These are phyloP conservation scores for Mormyrus proboscirostris DNA, from an alignment of 2,797 vertebrate species.

Conservation along the genomic window DNA sequence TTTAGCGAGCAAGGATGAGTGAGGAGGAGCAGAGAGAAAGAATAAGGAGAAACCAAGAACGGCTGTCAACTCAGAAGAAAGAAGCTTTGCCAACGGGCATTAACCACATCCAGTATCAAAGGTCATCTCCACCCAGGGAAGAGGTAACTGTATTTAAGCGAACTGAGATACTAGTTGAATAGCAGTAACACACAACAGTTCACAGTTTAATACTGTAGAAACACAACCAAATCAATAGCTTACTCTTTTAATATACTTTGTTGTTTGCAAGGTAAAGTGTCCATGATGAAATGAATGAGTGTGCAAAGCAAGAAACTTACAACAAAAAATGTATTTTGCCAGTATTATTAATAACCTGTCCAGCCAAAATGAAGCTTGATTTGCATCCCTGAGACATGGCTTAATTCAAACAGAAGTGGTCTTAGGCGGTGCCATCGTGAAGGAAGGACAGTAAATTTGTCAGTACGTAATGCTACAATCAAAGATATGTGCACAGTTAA, in stretches of 20 bases:
- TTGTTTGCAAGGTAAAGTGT: background rate
- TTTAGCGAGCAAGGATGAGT: conserved; percentile 22
- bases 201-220: background rate
- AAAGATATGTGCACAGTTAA: background rate
- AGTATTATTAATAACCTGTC: background rate
- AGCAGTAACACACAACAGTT: background rate
- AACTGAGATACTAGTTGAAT: background rate
- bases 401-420: conserved; percentile 3
- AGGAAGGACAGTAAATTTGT: background rate
- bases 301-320: background rate
- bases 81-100: conserved; percentile 25
- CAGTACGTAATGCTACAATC: background rate
- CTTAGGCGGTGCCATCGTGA: background rate
- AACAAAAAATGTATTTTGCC: background rate
- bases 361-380: background rate
- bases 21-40: conserved; percentile 22
- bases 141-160: conserved; percentile 43
- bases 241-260: background rate
- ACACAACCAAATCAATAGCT: background rate
- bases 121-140: conserved; percentile 38
- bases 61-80: conserved; percentile 47
- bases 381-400: background rate
- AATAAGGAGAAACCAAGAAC: conserved; percentile 43
- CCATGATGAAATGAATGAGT: background rate
- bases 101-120: conserved; percentile 37